Percentiles rank a stretch among this genome's conserved stretches.
Evolutionary conservation across 1,140 invertebrate genomes (phyloP).

Genomic region (Oedothorax gibbosus): DNA sequence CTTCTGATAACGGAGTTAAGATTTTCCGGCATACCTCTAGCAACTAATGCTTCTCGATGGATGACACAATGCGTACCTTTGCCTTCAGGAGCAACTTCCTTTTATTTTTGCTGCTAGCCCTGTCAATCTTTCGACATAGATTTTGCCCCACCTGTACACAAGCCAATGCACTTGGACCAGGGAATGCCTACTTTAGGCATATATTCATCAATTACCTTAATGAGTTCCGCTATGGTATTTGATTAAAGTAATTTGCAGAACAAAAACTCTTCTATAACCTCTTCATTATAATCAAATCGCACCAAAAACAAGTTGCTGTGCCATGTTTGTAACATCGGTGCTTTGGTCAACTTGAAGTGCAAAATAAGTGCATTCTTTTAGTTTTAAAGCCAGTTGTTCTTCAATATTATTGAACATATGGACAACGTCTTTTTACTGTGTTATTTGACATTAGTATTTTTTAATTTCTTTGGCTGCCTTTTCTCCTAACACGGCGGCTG

Average conservation of each 20-base stretch:
- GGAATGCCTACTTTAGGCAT: neutral
- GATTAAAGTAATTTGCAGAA: constrained; percentile 61
- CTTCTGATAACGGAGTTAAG: constrained; percentile 17
- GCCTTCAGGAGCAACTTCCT: constrained; percentile 1
- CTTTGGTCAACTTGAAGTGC: constrained; percentile 59
- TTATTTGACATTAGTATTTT: constrained; percentile 60
- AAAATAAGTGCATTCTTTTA: constrained; percentile 49
- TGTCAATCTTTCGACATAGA: constrained; percentile 5
- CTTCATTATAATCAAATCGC: constrained; percentile 55
- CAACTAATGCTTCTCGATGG: constrained; percentile 49
- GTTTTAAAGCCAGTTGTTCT: constrained; percentile 48
- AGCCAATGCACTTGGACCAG: constrained; percentile 23
- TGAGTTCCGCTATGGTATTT: constrained; percentile 47
- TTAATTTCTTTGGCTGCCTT: constrained; percentile 41
- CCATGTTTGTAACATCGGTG: constrained; percentile 52
- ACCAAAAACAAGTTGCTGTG: constrained; percentile 53
- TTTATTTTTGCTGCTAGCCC: constrained; percentile 9
- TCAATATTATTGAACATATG: constrained; percentile 61
- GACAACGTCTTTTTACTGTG: constrained; percentile 61
- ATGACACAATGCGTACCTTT: constrained; percentile 41
- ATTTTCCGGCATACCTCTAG: constrained; percentile 17
- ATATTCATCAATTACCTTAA: constrained; percentile 48
- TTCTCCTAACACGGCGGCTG: constrained; percentile 60
- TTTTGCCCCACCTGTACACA: constrained; percentile 43
- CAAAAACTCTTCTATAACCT: constrained; percentile 62